Base-by-base conservation (phyloP, 2,113 vertebrate genomes). In the Fregetta grallaria region DNA sequence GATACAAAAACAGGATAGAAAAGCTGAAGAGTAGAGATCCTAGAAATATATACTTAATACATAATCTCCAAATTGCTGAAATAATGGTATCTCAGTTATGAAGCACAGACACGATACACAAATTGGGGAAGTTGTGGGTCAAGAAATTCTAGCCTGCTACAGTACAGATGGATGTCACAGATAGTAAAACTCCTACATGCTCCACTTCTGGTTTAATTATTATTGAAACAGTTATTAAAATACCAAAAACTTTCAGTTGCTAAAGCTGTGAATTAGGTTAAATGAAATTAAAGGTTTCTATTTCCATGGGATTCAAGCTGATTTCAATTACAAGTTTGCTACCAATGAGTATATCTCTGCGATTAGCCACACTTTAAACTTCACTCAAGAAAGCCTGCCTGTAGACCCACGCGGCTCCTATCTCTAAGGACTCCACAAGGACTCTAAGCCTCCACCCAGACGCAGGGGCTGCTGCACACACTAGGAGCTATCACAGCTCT, bases 231-330 rank as follows among this genome's bases (percentile, higher is more conserved):
- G 61, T 42, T 92, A 84, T 47, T 82, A 45, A 87, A 78, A 61
- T 7, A 55, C 6, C 3, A 53, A 58, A 63, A 82, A 1, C 13
- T 18, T 59, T 22, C 56, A 36, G 16, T 5, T 68, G 16, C 49
- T 75, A 40, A 25, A 82, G 40, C 66, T 53, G 2, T 17, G 4
- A 93, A 80, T 20, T 89, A 96, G 93, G 94, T 96, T 91, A 96
- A 67, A 87, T 17, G 6, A 89, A 96, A 95, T 94, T 92, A 96
- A 88, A 89, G 18, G 13, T 18, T 84, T 63, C 47, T 84, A 47
- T 47, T 81, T 80, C 38, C 86, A 80, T 34, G 94, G 89, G 91
- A 97, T 62, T 92, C 59, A 16, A 50, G 15, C 29, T 7, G 32
- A n/a, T 40, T 94, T 86, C 55, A 87, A 55, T 74, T 74, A 71